Percentiles rank a stretch among this genome's conserved stretches.
These are phyloP conservation scores for Dryocosmus kuriphilus DNA, from an alignment of 2,888 invertebrate species.

Conservation along the genomic window DNA sequence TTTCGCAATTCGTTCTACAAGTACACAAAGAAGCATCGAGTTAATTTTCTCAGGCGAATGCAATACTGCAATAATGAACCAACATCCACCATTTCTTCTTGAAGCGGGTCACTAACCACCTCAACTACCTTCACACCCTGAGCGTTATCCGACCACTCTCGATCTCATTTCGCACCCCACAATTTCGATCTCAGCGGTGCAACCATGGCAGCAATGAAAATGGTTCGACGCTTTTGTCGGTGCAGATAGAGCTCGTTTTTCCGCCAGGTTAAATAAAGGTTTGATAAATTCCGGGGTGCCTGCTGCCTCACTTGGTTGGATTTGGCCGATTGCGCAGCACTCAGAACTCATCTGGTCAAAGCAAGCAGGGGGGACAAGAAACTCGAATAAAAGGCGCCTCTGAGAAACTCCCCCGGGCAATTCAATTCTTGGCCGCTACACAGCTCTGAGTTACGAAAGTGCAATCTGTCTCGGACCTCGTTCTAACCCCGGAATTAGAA, in stretches of 20 bases:
- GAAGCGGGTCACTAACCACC: background rate
- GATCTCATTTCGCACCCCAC: background rate
- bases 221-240: slow-evolving; percentile 1
- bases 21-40: background rate
- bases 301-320: background rate
- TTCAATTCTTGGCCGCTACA: slow-evolving; percentile 12
- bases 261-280: slow-evolving; percentile 43
- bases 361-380: slow-evolving; percentile 7
- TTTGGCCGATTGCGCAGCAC: background rate
- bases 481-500: slow-evolving; percentile 17
- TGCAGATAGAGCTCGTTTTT: slow-evolving; percentile 29
- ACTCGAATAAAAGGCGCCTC: slow-evolving; percentile 20
- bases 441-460: slow-evolving; percentile 11
- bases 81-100: background rate
- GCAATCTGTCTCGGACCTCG: slow-evolving; percentile 23
- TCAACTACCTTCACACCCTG: background rate
- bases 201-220: background rate
- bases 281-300: slow-evolving; percentile 37
- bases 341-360: background rate
- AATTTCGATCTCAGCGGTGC: slow-evolving; percentile 1
- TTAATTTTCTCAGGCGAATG: background rate
- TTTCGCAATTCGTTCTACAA: background rate
- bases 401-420: slow-evolving; percentile 15
- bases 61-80: background rate
- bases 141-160: slow-evolving; percentile 12